These are phyloP conservation scores for Melanaphis sacchari DNA, from an alignment of 1,140 invertebrate genomes.

Conservation along the genomic window DNA sequence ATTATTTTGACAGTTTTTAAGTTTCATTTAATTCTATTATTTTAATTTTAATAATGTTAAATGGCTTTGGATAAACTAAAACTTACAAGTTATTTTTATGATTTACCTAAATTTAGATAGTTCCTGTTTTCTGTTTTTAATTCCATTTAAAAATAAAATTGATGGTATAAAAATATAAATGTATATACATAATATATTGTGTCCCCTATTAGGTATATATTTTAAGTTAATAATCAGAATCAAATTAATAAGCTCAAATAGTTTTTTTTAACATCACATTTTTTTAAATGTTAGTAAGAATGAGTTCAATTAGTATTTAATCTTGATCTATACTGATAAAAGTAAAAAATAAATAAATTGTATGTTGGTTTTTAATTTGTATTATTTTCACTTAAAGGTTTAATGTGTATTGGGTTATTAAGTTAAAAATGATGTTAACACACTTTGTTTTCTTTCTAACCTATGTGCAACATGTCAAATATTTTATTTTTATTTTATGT, in stretches of 20 bases:
- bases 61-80: background rate
- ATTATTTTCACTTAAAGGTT: background rate
- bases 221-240: background rate
- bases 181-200: background rate
- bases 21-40: background rate
- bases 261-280: background rate
- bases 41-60: background rate
- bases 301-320: too few relatives aligned
- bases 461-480: too few relatives aligned
- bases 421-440: background rate
- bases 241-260: background rate
- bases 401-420: too few relatives aligned
- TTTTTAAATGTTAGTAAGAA: too few relatives aligned
- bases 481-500: too few relatives aligned
- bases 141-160: background rate
- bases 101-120: background rate
- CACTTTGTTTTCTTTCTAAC: background rate
- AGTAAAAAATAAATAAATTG: too few relatives aligned
- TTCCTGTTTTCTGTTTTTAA: background rate
- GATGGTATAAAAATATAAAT: background rate
- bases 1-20: background rate
- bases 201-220: background rate
- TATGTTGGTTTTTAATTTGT: background rate
- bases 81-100: background rate
- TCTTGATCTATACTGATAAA: too few relatives aligned